Evolutionary conservation across 2,113 vertebrate genomes (phyloP).

Genomic region (Orientallactaga bullata): DNA sequence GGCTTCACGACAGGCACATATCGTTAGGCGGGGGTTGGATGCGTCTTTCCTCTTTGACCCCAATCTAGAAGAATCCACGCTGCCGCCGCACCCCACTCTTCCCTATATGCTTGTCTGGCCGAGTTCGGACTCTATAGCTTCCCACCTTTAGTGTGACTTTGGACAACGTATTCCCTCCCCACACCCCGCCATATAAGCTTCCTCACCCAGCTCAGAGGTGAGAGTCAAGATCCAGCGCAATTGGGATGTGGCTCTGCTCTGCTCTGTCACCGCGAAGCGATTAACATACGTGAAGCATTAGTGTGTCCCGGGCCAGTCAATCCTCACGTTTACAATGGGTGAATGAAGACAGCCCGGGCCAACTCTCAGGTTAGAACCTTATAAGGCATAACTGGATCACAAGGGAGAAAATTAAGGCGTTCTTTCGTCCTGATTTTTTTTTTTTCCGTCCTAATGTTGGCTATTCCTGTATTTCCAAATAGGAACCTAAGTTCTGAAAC

Average conservation of each 20-base stretch:
- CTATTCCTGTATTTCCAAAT: slow-evolving; percentile 79
- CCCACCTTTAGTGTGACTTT: slow-evolving; percentile 10
- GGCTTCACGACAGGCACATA: slow-evolving; percentile 75
- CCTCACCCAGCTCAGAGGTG: background rate
- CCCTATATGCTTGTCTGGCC: background rate
- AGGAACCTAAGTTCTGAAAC: slow-evolving; percentile 47
- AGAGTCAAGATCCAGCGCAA: slow-evolving; percentile 59
- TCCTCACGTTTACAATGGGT: slow-evolving; percentile 61
- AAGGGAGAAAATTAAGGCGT: slow-evolving; percentile 58
- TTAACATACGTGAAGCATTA: slow-evolving; percentile 69
- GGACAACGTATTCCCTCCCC: background rate
- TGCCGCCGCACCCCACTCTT: background rate
- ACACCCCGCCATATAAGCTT: background rate
- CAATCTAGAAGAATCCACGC: slow-evolving; percentile 54
- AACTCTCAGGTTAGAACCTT: slow-evolving; percentile 80
- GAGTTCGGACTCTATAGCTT: background rate
- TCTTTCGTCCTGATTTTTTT: background rate
- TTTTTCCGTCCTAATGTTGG: slow-evolving; percentile 55
- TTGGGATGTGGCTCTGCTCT: background rate
- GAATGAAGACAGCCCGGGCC: slow-evolving; percentile 51
- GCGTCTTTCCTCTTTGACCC: slow-evolving; percentile 32
- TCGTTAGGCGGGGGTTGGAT: slow-evolving; percentile 52
- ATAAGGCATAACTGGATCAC: slow-evolving; percentile 71
- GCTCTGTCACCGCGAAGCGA: slow-evolving; percentile 39
- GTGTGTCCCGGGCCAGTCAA: slow-evolving; percentile 70